Evolutionary conservation across 2,888 invertebrate species (phyloP), one percentile per base, ranked within the genome.

Genomic region (Xylota sylvarum): DNA sequence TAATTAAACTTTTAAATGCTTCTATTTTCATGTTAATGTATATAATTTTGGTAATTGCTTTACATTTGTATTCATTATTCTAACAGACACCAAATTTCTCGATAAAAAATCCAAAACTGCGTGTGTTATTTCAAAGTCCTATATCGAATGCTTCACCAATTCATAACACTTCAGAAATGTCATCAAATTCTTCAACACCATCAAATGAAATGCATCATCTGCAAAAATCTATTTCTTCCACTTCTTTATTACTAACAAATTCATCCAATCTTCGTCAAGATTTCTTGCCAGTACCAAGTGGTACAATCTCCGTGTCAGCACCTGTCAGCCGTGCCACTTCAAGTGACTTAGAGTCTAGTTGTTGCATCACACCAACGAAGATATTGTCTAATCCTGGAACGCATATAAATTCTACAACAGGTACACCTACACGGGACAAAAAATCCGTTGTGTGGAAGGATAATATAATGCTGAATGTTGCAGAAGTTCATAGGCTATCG

Each of bases 91-190:
- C 92, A 50, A 92, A 90, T 88, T 88, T 90, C 52, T 88, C 90
- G 69, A 89, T 86, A 37, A 90, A 91, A 87, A 89, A 89, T 77
- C 91, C 91, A 10, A 92, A 92, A 88, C 86, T 91, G 74, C 91
- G 92, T 56, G 90, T 92, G 23, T 90, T 92, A 6, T 92, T 92
- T 82, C 92, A 92, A 89, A 92, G 92, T 88, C 92, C 92, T 5
- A 60, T 80, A n/a, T 58, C 88, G 37, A 81, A 87, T 50, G 27
- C 58, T 27, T 72, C 83, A 64, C 37, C 69, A 14, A 58, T 70
- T 23, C 52, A 76, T 67, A 83, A 46, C 19, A 69, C 70, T 88
- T 64, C 73, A 78, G 87, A 88, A 10, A 65, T 82, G 19, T 74
- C 89, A 65, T 60, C 74, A 19, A 86, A 55, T 80, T 55, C 76